Percentiles rank a stretch among this genome's conserved stretches.
Conservation (phyloP, 2,113 vertebrate genomes). For the Pseudorectes ferrugineus region DNA sequence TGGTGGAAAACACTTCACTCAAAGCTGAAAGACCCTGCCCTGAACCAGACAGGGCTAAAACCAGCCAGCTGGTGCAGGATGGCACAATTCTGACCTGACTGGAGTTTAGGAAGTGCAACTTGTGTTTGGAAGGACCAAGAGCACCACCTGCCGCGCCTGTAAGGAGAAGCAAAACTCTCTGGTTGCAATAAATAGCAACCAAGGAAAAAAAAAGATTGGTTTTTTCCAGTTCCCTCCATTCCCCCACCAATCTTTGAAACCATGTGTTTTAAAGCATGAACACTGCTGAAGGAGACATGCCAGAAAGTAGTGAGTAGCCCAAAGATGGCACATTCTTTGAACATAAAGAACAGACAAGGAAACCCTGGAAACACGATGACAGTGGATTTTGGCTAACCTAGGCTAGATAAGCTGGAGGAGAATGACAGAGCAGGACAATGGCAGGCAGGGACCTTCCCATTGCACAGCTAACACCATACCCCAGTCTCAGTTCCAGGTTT, state of each 20-base stretch:
- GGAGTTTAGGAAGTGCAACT: background rate
- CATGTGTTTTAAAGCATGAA: background rate
- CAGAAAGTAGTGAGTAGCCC: background rate
- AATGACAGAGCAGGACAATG: background rate
- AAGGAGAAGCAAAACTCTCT: background rate
- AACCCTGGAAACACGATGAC: background rate
- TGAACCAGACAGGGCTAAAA: background rate
- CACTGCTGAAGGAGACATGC: background rate
- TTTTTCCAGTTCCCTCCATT: too few species aligned
- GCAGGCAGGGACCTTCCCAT: background rate
- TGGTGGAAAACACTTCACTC: background rate
- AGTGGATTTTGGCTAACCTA: background rate
- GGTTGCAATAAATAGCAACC: background rate
- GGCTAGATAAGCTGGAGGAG: background rate
- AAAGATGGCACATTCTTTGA: background rate
- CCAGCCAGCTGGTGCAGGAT: background rate
- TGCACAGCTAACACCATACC: background rate
- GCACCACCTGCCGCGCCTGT: constrained; percentile 9
- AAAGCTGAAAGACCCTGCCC: background rate
- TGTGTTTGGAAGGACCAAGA: background rate
- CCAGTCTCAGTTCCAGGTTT: background rate
- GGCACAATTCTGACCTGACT: background rate
- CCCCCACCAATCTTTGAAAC: background rate
- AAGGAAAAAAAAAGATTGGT: background rate
- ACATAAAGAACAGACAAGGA: background rate